Evolutionary conservation across 2,888 invertebrate species (phyloP), one percentile per base, ranked within the genome.

Genomic region (Agrochola circellaris): DNA sequence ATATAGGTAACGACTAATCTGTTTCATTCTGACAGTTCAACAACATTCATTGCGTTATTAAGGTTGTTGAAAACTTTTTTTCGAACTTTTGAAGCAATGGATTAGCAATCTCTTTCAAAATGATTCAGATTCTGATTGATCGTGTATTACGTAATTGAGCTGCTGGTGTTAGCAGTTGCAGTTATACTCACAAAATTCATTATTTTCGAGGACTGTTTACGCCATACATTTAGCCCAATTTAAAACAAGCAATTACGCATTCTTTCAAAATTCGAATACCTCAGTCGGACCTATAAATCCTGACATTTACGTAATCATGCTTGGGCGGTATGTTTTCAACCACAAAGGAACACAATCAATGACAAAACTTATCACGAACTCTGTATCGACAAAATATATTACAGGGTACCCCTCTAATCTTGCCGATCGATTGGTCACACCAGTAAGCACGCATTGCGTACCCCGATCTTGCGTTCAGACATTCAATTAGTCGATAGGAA

Each of bases 401-500:
- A 65, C 45, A 30, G 42, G 71, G 72, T 30, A 67, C 71, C 86
- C 42, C 72, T 69, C 80, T 84, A 75, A 84, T 87, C 88, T 82
- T 62, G 65, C 73, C 79, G 34, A 79, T 72, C 83, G 30, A 71
- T 75, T 87, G 84, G 86, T 86, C 81, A 85, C 88, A 75, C 69
- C 64, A 79, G 51, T 83, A 79, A 66, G 73, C 81, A 81, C 81
- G 77, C 88, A 87, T 45, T 84, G 88, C 86, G 87, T 84, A 81
- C 72, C 62, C 77, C 66, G 84, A 87, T 84, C 75, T 73, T 75
- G 60, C 79, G 75, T 73, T 68, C 73, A 79, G 89, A 81, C 81
- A 84, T 88, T 89, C 87, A 88, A 89, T 90, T 88, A 88, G 76
- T 68, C 80, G 84, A 79, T 74, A 84, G 75, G 68, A 79, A 87